Base-by-base conservation (phyloP, 2,888 invertebrate species). In the Agonopterix subpropinquella region DNA sequence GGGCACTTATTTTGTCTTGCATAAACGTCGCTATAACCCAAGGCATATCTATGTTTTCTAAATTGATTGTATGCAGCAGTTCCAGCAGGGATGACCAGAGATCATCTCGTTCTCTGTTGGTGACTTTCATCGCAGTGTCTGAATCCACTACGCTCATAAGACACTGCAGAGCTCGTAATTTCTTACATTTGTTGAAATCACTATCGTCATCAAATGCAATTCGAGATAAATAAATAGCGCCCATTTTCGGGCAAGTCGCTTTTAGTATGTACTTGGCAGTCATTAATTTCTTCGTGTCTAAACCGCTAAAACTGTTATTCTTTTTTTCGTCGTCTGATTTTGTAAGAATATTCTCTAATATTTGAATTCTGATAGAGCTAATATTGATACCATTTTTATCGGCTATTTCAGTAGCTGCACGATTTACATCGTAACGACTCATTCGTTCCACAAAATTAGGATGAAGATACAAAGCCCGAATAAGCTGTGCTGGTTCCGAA, bases 241-340 rank as follows among this genome's bases (percentile, higher is more conserved):
- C 83, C 85, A 89, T 86, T 75, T 87, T 89, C 11, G 86, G 82
- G 58, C 89, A 88, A 11, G 89, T 88, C 47, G 86, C 89, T 69
- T 82, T 87, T 13, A 89, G 64, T 61, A 89, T 88, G 62, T 87
- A 89, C 62, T 89, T 89, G 11, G 85, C 87, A 44, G 76, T 89
- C 62, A 82, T 75, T 53, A 89, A 70, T 54, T 82, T 81, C 58
- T 69, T 79, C 41, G 67, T 73, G 53, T 73, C 73, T 37, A 89
- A 66, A 43, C 77, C 73, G 1, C 72, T 62, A 49, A 59, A 56
- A 43, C 57, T 58, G 59, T 73, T 74, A 48, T 58, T 63, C 49
- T 72, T 76, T 36, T 65, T 74, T 47, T 73, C 71, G 58, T 71
- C 66, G 15, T 64, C 60, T 8, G 64, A 55, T 65, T 79, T 83